Evolutionary conservation across 2,888 invertebrate species (phyloP).

Genomic region (Flabesymbios commensalis): DNA sequence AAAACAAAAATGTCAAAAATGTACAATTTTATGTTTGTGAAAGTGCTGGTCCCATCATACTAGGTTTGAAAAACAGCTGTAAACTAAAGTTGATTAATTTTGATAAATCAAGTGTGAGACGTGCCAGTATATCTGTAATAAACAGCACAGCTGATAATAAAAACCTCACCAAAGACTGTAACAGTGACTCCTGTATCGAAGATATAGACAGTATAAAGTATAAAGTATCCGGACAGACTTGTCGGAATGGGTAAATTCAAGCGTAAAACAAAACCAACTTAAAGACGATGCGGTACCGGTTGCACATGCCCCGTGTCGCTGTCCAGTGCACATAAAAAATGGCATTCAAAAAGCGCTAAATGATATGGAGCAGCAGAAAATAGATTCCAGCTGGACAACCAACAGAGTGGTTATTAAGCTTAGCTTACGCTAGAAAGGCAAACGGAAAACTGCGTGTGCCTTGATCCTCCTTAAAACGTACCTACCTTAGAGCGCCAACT

Average conservation of each 20-base stretch:
- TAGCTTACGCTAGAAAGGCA: slow-evolving; percentile 9
- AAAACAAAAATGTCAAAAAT: no score
- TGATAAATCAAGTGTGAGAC: background rate
- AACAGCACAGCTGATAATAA: no score
- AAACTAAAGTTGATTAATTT: background rate
- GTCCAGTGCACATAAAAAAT: slow-evolving; percentile 4
- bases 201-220: no score
- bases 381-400: slow-evolving; percentile 11
- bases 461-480: slow-evolving; percentile 22
- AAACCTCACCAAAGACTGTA: no score
- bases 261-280: no score
- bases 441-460: slow-evolving; percentile 16
- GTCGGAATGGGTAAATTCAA: no score
- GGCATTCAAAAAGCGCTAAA: slow-evolving; percentile 8
- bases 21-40: background rate
- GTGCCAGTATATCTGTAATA: no score
- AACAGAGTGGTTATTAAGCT: slow-evolving; percentile 18
- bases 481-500: slow-evolving; percentile 14
- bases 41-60: background rate
- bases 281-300: background rate
- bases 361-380: slow-evolving; percentile 11
- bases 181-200: no score
- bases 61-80: background rate
- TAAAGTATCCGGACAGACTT: no score
- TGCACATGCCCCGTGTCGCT: background rate